A percentile compares a stretch with the other conserved stretches of the same genome.
Conservation (phyloP, 2,113 vertebrate species). For the Tenebrosternarchus preto region DNA sequence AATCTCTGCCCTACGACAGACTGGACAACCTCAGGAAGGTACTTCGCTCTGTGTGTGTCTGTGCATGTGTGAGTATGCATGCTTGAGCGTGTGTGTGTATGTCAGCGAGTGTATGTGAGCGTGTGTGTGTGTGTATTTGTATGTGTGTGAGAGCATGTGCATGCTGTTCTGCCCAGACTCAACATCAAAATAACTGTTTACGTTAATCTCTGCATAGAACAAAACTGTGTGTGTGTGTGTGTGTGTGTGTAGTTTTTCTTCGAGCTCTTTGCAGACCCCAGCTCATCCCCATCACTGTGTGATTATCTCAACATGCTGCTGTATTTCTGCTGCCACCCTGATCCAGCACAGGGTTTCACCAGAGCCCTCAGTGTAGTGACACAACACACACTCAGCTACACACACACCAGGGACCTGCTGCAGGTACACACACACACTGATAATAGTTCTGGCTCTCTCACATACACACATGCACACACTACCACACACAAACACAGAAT, state of each 20-base stretch:
- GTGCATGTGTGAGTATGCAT: background rate
- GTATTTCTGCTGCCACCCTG: slow-evolving; percentile 82
- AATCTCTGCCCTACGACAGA: slow-evolving; percentile 74
- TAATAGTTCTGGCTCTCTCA: background rate
- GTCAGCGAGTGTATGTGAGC: background rate
- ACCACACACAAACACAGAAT: background rate
- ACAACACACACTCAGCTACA: slow-evolving; percentile 65
- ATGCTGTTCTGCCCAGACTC: too few relatives aligned
- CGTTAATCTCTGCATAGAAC: too few relatives aligned
- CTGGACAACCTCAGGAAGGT: slow-evolving; percentile 80
- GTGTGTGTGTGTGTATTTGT: background rate
- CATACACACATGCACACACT: too few relatives aligned
- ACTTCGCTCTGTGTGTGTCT: background rate
- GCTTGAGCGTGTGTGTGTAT: background rate
- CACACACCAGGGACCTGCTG: background rate
- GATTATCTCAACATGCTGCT: slow-evolving; percentile 84
- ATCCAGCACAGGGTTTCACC: slow-evolving; percentile 80
- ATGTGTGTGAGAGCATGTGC: background rate
- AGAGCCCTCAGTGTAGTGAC: slow-evolving; percentile 80
- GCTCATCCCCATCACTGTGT: slow-evolving; percentile 66
- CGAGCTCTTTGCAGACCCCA: slow-evolving; percentile 78
- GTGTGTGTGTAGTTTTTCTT: slow-evolving; percentile 84
- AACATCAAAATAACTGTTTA: too few relatives aligned
- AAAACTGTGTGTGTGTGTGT: slow-evolving; percentile 6
- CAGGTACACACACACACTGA: slow-evolving; percentile 30